phyloP scores from a whole-genome alignment of 2,888 invertebrate genomes.

The Ophonus ardosiacus region DNA sequence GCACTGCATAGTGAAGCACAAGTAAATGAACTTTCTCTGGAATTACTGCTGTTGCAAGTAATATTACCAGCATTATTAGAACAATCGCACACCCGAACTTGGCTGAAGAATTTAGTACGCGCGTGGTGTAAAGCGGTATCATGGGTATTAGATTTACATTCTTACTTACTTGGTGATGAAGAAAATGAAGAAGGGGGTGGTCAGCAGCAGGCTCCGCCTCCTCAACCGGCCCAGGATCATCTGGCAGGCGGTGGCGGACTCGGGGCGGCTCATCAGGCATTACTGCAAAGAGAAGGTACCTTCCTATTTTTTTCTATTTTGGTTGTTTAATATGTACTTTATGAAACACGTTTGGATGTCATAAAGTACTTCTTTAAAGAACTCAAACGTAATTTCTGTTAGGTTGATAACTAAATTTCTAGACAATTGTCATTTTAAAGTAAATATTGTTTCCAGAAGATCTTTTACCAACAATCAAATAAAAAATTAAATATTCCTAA shows the following conservation, averaged over 20 bases:
- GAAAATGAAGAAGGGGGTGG: constrained; percentile 72
- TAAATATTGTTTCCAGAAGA: too few relatives aligned
- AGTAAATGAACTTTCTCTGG: constrained; percentile 96
- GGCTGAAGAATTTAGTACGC: constrained; percentile 93
- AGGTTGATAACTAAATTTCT: too few relatives aligned
- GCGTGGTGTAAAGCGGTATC: constrained; percentile 92
- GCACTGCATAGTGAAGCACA: constrained; percentile 89
- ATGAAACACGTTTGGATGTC: too few relatives aligned
- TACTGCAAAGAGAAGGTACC: constrained; percentile 87
- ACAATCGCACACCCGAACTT: constrained; percentile 96
- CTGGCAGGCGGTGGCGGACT: constrained; percentile 75
- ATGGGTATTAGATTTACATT: constrained; percentile 90
- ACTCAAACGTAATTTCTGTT: too few relatives aligned
- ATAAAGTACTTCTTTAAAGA: too few relatives aligned
- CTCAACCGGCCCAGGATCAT: constrained; percentile 68
- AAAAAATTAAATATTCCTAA: too few relatives aligned
- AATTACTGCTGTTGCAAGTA: constrained; percentile 93
- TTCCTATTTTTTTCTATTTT: too few relatives aligned
- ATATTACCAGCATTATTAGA: constrained; percentile 97
- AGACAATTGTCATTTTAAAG: too few relatives aligned
- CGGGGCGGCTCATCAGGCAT: constrained; percentile 92
- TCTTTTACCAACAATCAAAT: too few relatives aligned
- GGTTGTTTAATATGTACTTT: too few relatives aligned
- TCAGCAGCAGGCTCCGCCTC: constrained; percentile 68
- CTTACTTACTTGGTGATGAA: constrained; percentile 90